A percentile compares a stretch with the other conserved stretches of the same genome.
Conservation (phyloP, 2,888 invertebrate species). For the Rhyacophila evoluta region DNA sequence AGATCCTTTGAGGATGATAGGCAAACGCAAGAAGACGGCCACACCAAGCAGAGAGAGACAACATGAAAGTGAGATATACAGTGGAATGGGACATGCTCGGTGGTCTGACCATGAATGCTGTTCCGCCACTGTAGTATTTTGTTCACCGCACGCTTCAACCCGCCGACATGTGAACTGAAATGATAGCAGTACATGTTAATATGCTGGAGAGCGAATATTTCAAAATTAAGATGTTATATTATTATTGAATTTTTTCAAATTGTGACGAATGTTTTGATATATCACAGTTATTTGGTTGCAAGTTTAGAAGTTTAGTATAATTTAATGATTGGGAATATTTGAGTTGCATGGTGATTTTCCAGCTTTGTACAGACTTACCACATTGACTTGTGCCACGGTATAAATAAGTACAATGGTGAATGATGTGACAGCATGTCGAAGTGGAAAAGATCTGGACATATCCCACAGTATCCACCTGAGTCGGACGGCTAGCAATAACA, state of each 20-base stretch:
- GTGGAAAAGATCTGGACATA: slow-evolving; percentile 83
- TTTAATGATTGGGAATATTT: no score
- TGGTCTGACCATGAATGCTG: slow-evolving; percentile 73
- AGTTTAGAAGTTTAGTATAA: no score
- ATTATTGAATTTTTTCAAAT: no score
- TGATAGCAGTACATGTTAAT: no score
- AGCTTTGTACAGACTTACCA: no score
- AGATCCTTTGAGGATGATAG: slow-evolving; percentile 84
- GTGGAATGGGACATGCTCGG: slow-evolving; percentile 85
- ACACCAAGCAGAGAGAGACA: slow-evolving; percentile 87
- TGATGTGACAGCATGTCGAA: slow-evolving; percentile 87
- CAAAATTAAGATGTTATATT: no score
- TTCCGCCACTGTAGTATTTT: slow-evolving; percentile 59
- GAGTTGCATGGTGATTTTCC: no score
- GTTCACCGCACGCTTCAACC: slow-evolving; percentile 55
- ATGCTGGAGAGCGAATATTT: no score
- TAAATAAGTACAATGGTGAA: slow-evolving; percentile 89
- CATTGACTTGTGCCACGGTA: slow-evolving; percentile 92
- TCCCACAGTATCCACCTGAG: slow-evolving; percentile 89
- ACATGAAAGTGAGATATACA: slow-evolving; percentile 88
- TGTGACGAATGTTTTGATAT: no score
- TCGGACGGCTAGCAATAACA: slow-evolving; percentile 85
- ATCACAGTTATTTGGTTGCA: no score
- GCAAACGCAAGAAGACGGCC: slow-evolving; percentile 85
- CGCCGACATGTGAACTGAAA: slow-evolving; percentile 73